These are phyloP conservation scores for Ceratosolen fusciceps DNA, from an alignment of 1,140 invertebrate species.

Conservation along the genomic window DNA sequence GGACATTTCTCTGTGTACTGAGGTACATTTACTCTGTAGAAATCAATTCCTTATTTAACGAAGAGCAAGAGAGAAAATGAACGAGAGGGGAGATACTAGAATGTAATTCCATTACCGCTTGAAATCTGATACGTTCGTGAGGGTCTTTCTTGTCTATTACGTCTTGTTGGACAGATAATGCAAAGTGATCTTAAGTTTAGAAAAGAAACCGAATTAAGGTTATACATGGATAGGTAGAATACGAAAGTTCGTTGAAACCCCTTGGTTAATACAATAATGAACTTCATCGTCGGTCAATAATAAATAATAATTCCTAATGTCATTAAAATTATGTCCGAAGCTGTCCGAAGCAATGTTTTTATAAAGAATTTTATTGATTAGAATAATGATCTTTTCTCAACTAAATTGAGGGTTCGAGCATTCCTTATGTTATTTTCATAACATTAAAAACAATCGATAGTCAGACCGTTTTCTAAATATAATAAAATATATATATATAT, in stretches of 20 bases:
- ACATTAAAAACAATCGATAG: too few species aligned
- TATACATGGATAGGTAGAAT: background rate
- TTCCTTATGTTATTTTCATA: too few species aligned
- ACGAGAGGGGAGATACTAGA: slow-evolving; percentile 48
- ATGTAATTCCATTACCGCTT: slow-evolving; percentile 69
- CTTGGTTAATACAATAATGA: background rate
- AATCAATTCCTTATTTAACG: slow-evolving; percentile 58
- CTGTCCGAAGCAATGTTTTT: too few species aligned
- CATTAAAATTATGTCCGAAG: too few species aligned
- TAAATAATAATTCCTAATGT: too few species aligned
- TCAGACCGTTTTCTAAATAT: too few species aligned
- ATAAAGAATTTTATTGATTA: too few species aligned
- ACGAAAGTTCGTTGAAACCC: background rate
- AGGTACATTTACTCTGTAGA: slow-evolving; percentile 51
- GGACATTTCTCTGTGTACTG: slow-evolving; percentile 55
- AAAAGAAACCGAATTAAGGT: background rate
- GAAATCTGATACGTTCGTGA: slow-evolving; percentile 60
- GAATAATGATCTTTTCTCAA: too few species aligned
- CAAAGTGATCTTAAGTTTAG: slow-evolving; percentile 6
- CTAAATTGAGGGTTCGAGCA: too few species aligned
- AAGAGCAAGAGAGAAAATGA: background rate
- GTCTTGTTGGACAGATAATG: slow-evolving; percentile 2
- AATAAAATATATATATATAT: too few species aligned
- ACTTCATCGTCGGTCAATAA: background rate
- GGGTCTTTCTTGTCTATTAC: slow-evolving; percentile 47